phyloP scores from a whole-genome alignment of 2,113 vertebrate species.

The Hystrix cristata region DNA sequence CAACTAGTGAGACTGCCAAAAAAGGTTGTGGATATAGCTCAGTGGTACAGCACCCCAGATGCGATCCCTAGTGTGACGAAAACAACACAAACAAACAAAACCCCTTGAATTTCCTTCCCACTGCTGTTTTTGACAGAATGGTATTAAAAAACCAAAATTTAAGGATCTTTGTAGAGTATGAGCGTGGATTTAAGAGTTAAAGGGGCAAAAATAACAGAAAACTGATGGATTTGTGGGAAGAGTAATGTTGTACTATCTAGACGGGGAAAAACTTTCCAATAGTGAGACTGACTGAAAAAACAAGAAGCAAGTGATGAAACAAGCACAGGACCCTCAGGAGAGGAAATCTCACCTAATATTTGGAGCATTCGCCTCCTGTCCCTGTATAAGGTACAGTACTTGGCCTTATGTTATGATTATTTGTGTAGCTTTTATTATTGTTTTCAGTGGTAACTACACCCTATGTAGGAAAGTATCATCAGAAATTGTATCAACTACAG shows the following conservation, averaged over 20 bases:
- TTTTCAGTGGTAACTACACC: not conserved
- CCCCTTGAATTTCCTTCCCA: not conserved
- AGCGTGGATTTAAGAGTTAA: constrained; percentile 19
- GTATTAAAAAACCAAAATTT: not conserved
- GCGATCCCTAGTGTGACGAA: not conserved
- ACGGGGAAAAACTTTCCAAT: not conserved
- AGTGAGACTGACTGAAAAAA: not conserved
- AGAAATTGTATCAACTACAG: not conserved
- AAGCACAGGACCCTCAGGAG: not conserved
- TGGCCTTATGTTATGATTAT: not conserved
- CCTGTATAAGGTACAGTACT: too few species aligned
- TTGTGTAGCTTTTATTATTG: not conserved
- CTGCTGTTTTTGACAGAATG: not conserved
- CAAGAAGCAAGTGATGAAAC: not conserved
- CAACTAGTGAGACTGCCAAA: not conserved
- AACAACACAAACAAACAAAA: not conserved
- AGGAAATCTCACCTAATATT: not conserved
- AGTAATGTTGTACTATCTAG: not conserved
- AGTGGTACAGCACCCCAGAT: not conserved
- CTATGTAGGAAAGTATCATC: not conserved
- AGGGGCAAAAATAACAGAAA: not conserved
- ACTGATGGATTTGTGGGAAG: not conserved
- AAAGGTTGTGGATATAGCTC: not conserved
- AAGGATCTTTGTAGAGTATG: not conserved
- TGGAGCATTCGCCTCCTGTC: not conserved